These are phyloP conservation scores for Cottoperca gobio DNA, from an alignment of 2,797 vertebrate species.

Conservation along the genomic window DNA sequence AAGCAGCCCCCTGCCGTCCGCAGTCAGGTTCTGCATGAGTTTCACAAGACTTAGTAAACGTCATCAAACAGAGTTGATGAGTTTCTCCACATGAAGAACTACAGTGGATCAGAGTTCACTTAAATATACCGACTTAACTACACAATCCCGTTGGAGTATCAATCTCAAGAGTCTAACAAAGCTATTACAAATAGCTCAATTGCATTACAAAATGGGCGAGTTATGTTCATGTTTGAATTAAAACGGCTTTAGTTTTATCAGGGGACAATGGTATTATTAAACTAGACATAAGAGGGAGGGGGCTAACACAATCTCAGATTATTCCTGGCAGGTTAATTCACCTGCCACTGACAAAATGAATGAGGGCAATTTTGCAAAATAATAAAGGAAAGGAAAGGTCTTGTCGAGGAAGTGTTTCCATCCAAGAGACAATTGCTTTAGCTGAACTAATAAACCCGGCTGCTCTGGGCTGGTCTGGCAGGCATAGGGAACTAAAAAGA, in stretches of 20 bases:
- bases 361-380: conserved; percentile 95
- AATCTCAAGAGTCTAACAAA: conserved; percentile 89
- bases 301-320: conserved; percentile 88
- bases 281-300: conserved; percentile 69
- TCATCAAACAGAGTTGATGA: conserved; percentile 52
- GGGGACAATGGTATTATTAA: conserved; percentile 85
- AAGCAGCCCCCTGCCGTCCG: conserved; percentile 34
- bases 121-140: conserved; percentile 81
- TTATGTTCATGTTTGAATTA: conserved; percentile 92
- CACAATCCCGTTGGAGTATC: conserved; percentile 85
- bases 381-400: conserved; percentile 86
- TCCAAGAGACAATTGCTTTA: conserved; percentile 83
- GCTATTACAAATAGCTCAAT: conserved; percentile 94
- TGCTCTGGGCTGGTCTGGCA: conserved; percentile 74
- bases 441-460: conserved; percentile 82
- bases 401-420: conserved; percentile 82
- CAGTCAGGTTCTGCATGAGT: conserved; percentile 41
- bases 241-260: conserved; percentile 85
- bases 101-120: conserved; percentile 84
- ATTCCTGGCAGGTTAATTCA: conserved; percentile 93
- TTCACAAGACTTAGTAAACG: conserved; percentile 44
- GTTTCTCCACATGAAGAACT: conserved; percentile 75
- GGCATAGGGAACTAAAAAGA: conserved; percentile 79
- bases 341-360: conserved; percentile 92
- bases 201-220: conserved; percentile 90